Base-by-base conservation (phyloP, 2,113 vertebrate genomes). In the Trematomus loennbergii region DNA sequence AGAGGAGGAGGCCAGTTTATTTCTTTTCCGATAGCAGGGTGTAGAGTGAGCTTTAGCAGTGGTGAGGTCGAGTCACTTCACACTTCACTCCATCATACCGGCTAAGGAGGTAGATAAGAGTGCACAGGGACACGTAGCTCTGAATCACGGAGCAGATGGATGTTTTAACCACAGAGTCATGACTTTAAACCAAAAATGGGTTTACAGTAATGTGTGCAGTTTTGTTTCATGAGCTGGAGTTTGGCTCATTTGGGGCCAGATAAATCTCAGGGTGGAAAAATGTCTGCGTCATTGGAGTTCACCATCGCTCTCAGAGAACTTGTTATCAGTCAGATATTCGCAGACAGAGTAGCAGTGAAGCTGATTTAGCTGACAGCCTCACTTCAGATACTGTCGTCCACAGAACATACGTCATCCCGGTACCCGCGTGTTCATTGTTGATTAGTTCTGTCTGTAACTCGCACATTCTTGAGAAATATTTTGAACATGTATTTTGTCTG, bases 31-130 rank as follows among this genome's bases (percentile, higher is more conserved):
- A 94, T 91, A 93, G 70, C 40, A 79, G 75, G 78, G 87, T 90
- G 90, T 89, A 81, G 77, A 86, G 75, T 93, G 91, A 95, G 86
- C 33, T 57, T 85, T 18, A 80, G 78, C 91, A 93, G 92, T 84
- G 71, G 75, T 55, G 69, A 83, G 75, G 72, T 60, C 48, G 58
- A 83, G 55, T 87, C 36, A 40, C 36, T 40, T 90, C 77, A 70
- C 79, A 79, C 78, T 65, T 87, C 68, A 61, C 69, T 79, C 73
- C 63, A 82, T 81, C 87, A 84, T 60, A 22, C 33, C 3, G 40
- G 22, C 71, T 54, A 43, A 65, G 74, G 57, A 82, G 80, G 74
- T 22, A 66, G 76, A 91, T 83, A 84, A 80, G 69, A 81, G 45
- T 33, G 63, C 73, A 82, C 74, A 52, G 17, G 80, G 88, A 88